These are phyloP conservation scores for Leptarthrus brevirostris DNA, from an alignment of 2,888 invertebrate genomes.

Conservation along the genomic window DNA sequence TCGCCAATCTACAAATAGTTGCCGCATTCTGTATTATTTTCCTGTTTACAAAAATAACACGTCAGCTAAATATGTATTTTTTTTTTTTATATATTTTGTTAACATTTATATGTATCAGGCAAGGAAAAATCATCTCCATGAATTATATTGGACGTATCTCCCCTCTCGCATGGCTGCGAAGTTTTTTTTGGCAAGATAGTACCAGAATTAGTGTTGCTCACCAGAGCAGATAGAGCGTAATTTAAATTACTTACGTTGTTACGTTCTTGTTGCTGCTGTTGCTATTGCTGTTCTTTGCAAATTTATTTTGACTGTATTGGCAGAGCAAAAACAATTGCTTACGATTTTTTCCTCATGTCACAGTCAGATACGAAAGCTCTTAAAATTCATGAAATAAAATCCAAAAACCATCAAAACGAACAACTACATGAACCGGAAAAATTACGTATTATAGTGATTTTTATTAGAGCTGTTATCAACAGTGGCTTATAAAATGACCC, in stretches of 20 bases:
- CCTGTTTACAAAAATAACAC: conserved; percentile 36
- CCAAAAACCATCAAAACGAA: conserved; percentile 25
- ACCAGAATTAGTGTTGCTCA: background rate
- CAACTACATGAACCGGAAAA: background rate
- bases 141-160: background rate
- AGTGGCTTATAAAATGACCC: background rate
- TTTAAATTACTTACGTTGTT: conserved; percentile 4
- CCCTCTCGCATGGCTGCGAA: background rate
- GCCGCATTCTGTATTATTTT: conserved; percentile 25
- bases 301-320: conserved; percentile 18
- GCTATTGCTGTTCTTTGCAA: conserved; percentile 4
- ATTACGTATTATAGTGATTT: conserved; percentile 15
- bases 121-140: conserved; percentile 37
- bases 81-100: background rate
- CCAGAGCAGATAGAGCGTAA: conserved; percentile 24
- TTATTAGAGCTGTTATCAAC: background rate
- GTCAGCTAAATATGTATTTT: conserved; percentile 26
- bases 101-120: background rate
- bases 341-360: background rate
- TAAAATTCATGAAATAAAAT: conserved; percentile 28
- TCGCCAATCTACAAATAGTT: conserved; percentile 15
- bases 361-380: background rate
- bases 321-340: background rate
- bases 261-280: conserved; percentile 29
- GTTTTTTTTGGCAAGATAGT: conserved; percentile 11